A percentile compares a stretch with the other conserved stretches of the same genome.
phyloP scores from a whole-genome alignment of 2,113 vertebrate species.

The Odocoileus hemionus region DNA sequence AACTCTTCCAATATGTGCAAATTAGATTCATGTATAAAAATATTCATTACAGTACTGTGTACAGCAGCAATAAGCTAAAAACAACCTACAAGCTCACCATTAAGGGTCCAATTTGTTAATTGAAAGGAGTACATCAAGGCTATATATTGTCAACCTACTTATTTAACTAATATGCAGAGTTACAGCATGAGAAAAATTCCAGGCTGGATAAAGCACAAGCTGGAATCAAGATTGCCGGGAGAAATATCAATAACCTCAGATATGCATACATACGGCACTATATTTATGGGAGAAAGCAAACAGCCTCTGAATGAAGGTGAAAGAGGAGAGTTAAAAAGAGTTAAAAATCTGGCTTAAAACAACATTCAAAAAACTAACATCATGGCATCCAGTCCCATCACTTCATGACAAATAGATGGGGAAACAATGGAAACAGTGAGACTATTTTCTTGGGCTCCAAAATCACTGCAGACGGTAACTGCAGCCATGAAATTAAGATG shows the following conservation, averaged over 20 bases:
- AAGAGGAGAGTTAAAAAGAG: background rate
- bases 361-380: background rate
- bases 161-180: background rate
- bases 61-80: background rate
- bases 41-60: background rate
- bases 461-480: rapidly evolving
- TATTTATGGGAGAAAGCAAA: background rate
- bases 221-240: background rate
- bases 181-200: background rate
- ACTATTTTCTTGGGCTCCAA: background rate
- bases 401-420: background rate
- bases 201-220: background rate
- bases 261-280: background rate
- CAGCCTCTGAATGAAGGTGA: background rate
- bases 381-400: background rate
- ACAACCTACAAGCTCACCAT: background rate
- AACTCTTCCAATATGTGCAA: background rate
- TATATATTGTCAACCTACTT: background rate
- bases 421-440: background rate
- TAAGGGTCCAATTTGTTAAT: background rate
- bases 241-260: background rate
- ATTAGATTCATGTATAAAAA: background rate
- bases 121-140: background rate
- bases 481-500: background rate
- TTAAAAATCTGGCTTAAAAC: background rate